phyloP scores from a whole-genome alignment of 2,797 vertebrate species.

The Semotilus atromaculatus region DNA sequence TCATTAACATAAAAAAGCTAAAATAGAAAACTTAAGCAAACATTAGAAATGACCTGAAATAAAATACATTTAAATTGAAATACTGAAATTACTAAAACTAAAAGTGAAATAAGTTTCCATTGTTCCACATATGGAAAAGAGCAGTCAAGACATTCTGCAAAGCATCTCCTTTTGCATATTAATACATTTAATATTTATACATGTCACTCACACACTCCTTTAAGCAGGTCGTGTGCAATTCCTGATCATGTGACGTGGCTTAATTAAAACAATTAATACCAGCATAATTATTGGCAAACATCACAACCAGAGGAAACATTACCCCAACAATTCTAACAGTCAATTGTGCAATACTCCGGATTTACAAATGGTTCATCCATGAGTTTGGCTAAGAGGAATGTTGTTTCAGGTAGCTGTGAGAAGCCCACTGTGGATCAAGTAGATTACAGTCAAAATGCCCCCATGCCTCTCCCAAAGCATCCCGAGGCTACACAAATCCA shows the following conservation, averaged over 20 bases:
- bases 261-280: not conserved
- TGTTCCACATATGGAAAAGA: not conserved
- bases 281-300: not conserved
- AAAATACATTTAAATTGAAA: not conserved
- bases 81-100: not conserved
- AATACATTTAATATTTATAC: not conserved
- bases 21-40: not conserved
- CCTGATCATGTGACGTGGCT: not conserved
- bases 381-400: slow-evolving; percentile 9
- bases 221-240: too few relatives aligned
- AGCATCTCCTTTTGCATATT: not conserved
- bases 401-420: slow-evolving; percentile 9
- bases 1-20: too few relatives aligned
- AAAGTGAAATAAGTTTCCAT: not conserved
- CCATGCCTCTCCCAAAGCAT: slow-evolving; percentile 64
- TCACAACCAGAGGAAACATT: not conserved
- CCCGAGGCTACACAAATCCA: slow-evolving; percentile 60
- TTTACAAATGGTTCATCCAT: not conserved
- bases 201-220: not conserved
- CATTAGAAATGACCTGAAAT: not conserved
- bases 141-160: slow-evolving; percentile 13
- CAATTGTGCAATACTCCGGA: not conserved
- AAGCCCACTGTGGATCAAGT: slow-evolving; percentile 26
- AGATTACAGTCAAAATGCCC: slow-evolving; percentile 68
- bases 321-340: not conserved